Evolutionary conservation across 2,113 vertebrate genomes (phyloP), one percentile per base, ranked within the genome.

Genomic region (Varanus salvator): DNA sequence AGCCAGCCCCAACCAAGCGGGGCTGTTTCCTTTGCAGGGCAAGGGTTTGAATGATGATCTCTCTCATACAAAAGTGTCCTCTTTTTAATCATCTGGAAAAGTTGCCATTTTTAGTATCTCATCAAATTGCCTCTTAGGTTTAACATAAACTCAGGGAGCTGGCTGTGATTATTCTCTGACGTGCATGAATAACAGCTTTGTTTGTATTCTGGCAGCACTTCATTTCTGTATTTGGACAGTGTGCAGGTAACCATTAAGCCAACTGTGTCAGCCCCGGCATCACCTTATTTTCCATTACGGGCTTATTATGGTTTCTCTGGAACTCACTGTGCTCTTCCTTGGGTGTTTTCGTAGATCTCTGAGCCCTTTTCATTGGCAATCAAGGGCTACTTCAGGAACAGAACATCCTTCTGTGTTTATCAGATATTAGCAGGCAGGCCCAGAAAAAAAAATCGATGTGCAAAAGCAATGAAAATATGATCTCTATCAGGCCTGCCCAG

Each of bases 351-450:
- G 2, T 83, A 84, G 69, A 74, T 82, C n/a, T 82, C 81, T 76
- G 75, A 31, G 71, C 48, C 72, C 78, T 54, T 87, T 89, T 93
- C 91, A 31, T 88, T 88, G 89, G 89, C n/a, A 9, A 87, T 88
- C n/a, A 72, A 91, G 86, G 29, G 91, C 86, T 71, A 80, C 68
- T 66, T 7, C 5, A 75, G 76, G 88, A 93, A 90, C 91, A 93
- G 93, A 90, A 92, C 90, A 91, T 90, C 78, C 91, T 92, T 92
- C 93, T 91, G 50, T 78, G 92, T 0, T 76, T 92, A 93, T 84
- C 89, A 85, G 87, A 90, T n/a, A 69, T 84, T 38, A 94, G 90
- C 82, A 87, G 78, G 85, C 86, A 84, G 87, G 76, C 44, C 89
- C 92, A 85, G 69, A 50, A 0, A 3, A 87, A 60, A 66, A 17